A percentile compares a stretch with the other conserved stretches of the same genome.
Conservation (phyloP, 1,140 invertebrate species). For the Planococcus citri region DNA sequence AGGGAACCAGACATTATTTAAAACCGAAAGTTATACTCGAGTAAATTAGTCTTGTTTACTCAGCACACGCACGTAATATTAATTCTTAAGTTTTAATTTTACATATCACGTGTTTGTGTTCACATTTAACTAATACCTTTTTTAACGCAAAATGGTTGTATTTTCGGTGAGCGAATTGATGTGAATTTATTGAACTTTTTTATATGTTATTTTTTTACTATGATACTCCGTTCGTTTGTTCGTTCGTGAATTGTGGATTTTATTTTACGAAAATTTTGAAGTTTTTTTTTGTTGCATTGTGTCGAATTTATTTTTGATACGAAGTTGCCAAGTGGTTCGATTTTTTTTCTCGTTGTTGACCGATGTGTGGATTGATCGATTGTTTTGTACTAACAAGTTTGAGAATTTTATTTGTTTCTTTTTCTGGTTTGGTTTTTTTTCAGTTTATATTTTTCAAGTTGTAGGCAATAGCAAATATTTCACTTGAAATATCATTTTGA, state of each 20-base stretch:
- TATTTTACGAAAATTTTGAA: background rate
- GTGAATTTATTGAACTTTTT: background rate
- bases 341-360: too few species aligned
- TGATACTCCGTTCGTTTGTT: background rate
- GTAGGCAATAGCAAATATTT: too few species aligned
- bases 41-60: conserved; percentile 18
- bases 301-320: too few species aligned
- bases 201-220: too few species aligned
- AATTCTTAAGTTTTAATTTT: background rate
- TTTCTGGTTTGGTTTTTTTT: too few species aligned
- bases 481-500: too few species aligned
- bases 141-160: conserved; percentile 10
- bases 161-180: conserved; percentile 18
- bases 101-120: background rate
- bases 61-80: background rate
- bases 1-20: conserved; percentile 20
- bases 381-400: too few species aligned
- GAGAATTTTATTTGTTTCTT: too few species aligned
- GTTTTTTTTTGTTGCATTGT: too few species aligned
- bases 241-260: background rate
- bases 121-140: background rate
- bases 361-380: too few species aligned
- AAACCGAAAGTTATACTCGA: conserved; percentile 13
- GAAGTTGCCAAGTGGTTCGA: too few species aligned
- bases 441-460: too few species aligned